phyloP scores from a whole-genome alignment of 2,888 invertebrate species.

The Adineta ricciae region DNA sequence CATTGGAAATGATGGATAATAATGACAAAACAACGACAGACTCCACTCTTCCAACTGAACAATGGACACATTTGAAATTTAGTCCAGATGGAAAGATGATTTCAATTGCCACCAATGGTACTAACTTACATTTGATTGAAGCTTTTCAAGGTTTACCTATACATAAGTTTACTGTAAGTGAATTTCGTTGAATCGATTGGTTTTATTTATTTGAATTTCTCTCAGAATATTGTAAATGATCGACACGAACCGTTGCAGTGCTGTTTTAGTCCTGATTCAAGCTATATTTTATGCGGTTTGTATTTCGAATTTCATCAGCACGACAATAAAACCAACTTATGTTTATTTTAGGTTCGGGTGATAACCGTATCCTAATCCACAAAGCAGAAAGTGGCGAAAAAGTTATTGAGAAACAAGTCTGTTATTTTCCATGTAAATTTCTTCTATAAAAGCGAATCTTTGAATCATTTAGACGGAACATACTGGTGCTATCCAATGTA shows the following conservation, averaged over 20 bases:
- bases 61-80: constrained; percentile 95
- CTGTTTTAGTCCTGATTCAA: constrained; percentile 94
- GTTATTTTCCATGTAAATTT: constrained; percentile 47
- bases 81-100: constrained; percentile 95
- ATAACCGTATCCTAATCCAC: constrained; percentile 92
- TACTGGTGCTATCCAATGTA: constrained; percentile 27
- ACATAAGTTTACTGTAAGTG: constrained; percentile 65
- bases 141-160: constrained; percentile 89
- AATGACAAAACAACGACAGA: constrained; percentile 17
- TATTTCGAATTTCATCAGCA: not conserved
- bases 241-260: constrained; percentile 52
- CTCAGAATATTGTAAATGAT: constrained; percentile 20
- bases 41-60: constrained; percentile 47
- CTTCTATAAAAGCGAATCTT: too few species aligned
- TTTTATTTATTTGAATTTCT: not conserved
- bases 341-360: constrained; percentile 61
- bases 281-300: constrained; percentile 53
- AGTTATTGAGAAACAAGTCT: constrained; percentile 39
- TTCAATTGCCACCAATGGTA: constrained; percentile 88
- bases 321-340: not conserved
- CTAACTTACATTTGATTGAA: constrained; percentile 81
- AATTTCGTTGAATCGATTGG: not conserved
- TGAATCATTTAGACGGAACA: constrained; percentile 60
- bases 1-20: not conserved
- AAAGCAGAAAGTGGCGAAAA: constrained; percentile 89